Evolutionary conservation across 2,888 invertebrate species (phyloP), one percentile per base, ranked within the genome.

Genomic region (Ectobius pallidus): DNA sequence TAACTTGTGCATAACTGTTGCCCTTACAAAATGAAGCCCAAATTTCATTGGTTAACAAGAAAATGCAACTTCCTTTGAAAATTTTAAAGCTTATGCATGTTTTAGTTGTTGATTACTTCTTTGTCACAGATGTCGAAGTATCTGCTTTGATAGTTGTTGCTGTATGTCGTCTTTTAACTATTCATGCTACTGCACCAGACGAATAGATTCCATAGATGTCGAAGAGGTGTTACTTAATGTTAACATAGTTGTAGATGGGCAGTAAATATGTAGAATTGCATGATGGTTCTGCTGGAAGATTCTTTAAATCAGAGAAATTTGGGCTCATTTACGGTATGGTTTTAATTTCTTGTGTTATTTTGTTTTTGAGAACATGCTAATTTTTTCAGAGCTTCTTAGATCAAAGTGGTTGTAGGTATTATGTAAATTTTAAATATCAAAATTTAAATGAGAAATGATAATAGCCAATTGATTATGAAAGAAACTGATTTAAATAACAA

Each of bases 371-470:
- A 18, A 63, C 32, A 9, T 63, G 44, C 65, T 2, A 65, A 25
- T 27, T 44, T 65, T 32, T 65, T 65, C 65, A 27, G 30, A 27
- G 65, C 65, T 65, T 65, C n/a, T 65, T 65, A 65, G 65, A 14
- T 65, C 46, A 65, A 44, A 46, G 65, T 44, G 65, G 65, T 46
- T 44, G n/a, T 65, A 65, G 65, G 18, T 34, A 25, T 27, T 46
- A 46, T 34, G 65, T 44, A 65, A 65, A 46, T 3, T 63, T 63
- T 44, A 44, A 65, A 46, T 65, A 46, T 22, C 44, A 65, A 27
- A 65, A 16, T 30, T 58, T n/a, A 16, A 30, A 58, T 30, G 32
- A 27, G 27, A 55, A 55, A 55, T 18, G n/a, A 30, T 58, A 20
- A 30, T 68, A 27, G 46, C 44, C 27, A 42, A n/a, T 58, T 70